Evolutionary conservation across 2,888 invertebrate species (phyloP).

Genomic region (Aleiodes testaceus): DNA sequence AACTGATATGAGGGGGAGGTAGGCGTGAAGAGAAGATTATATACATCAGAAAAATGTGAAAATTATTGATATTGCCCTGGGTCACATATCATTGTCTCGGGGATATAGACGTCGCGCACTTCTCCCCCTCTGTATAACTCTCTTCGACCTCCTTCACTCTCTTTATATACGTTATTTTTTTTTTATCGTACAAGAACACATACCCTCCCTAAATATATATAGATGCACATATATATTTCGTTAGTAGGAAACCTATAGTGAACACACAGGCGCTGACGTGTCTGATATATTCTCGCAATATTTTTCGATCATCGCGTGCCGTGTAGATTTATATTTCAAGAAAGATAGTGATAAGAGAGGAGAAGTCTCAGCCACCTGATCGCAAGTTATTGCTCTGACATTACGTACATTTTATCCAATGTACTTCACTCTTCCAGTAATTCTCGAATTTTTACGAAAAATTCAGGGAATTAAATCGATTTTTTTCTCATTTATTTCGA

Average conservation of each 20-base stretch:
- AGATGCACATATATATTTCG: constrained; percentile 27
- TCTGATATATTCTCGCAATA: constrained; percentile 73
- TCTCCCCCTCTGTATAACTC: constrained; percentile 41
- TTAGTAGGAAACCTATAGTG: constrained; percentile 13
- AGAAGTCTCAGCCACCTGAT: constrained; percentile 66
- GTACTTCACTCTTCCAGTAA: neutral
- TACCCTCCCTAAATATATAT: constrained; percentile 24
- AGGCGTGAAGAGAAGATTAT: constrained; percentile 53
- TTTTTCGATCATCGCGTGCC: constrained; percentile 73
- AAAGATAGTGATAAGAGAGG: constrained; percentile 43
- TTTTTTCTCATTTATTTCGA: constrained; percentile 16
- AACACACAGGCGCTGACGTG: constrained; percentile 66
- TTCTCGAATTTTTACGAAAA: neutral
- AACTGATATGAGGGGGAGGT: constrained; percentile 1
- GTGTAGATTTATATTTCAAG: constrained; percentile 68
- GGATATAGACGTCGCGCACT: constrained; percentile 69
- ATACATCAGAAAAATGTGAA: constrained; percentile 70
- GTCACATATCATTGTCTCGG: constrained; percentile 72
- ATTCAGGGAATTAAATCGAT: neutral
- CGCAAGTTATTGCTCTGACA: constrained; percentile 65
- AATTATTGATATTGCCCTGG: constrained; percentile 72
- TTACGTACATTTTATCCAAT: constrained; percentile 26
- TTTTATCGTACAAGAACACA: constrained; percentile 24
- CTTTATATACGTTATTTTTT: neutral
- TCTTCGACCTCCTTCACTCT: constrained; percentile 20